Conservation (phyloP, 2,113 vertebrate genomes). For the Neopipo cinnamomea region DNA sequence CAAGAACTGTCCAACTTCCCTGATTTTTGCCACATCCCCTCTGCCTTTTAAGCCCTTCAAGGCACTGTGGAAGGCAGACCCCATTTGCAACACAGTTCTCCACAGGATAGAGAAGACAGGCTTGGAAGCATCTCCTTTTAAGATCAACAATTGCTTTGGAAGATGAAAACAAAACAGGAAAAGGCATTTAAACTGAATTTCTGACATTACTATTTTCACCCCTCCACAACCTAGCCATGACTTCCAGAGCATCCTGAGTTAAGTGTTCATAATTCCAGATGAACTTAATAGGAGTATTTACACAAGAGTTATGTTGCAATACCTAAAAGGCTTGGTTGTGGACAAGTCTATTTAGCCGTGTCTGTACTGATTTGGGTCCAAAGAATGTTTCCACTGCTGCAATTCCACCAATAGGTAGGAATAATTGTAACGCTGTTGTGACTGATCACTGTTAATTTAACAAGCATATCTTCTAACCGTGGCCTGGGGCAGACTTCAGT, state of each 20-base stretch:
- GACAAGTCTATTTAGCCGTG: neutral
- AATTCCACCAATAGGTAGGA: neutral
- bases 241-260: slow-evolving; percentile 20
- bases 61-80: neutral
- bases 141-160: neutral
- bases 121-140: neutral
- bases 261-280: neutral
- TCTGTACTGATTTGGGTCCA: neutral
- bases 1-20: neutral
- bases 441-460: neutral
- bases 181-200: slow-evolving; percentile 18
- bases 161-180: neutral
- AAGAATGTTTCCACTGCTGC: neutral
- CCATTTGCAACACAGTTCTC: neutral
- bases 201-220: slow-evolving; percentile 21
- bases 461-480: rapidly evolving
- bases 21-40: neutral
- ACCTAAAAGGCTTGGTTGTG: neutral
- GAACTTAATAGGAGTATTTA: slow-evolving; percentile 30
- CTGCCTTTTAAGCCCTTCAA: neutral
- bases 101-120: neutral
- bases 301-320: slow-evolving; percentile 37
- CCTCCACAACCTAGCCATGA: slow-evolving; percentile 16
- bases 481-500: neutral
- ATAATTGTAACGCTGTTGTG: neutral